Percentiles rank a stretch among this genome's conserved stretches.
These are phyloP conservation scores for Gila orcuttii DNA, from an alignment of 2,113 vertebrate genomes.

Conservation along the genomic window DNA sequence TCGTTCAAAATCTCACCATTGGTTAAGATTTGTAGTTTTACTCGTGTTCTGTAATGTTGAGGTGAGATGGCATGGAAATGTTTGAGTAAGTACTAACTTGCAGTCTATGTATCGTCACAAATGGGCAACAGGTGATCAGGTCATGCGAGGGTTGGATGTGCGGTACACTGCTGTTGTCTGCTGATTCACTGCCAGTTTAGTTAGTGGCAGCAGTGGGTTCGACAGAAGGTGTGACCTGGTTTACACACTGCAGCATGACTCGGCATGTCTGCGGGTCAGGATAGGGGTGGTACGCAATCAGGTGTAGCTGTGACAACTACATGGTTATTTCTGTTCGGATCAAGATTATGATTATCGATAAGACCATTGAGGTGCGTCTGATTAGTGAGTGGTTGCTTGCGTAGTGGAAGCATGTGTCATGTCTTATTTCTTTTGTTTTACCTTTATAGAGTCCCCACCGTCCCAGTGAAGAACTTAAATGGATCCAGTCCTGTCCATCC, in stretches of 20 bases:
- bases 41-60: background rate
- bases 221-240: conserved; percentile 43
- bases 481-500: conserved; percentile 92
- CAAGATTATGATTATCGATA: conserved; percentile 15
- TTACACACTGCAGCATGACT: conserved; percentile 36
- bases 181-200: conserved; percentile 6
- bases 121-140: conserved; percentile 1
- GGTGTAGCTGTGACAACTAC: background rate
- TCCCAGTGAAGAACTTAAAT: conserved; percentile 94
- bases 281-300: background rate
- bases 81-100: background rate
- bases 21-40: background rate
- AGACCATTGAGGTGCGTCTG: background rate
- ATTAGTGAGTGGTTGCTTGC: background rate
- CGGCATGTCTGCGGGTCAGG: conserved; percentile 20
- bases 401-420: background rate
- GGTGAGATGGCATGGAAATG: background rate
- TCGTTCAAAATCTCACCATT: background rate
- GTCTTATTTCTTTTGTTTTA: conserved; percentile 10
- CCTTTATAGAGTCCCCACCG: conserved; percentile 85
- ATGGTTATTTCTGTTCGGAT: background rate
- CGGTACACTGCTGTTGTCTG: conserved; percentile 16
- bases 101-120: background rate
- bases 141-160: background rate
- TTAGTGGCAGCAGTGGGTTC: background rate